phyloP scores from a whole-genome alignment of 2,888 invertebrate species.

The Dynastes hyllus region DNA sequence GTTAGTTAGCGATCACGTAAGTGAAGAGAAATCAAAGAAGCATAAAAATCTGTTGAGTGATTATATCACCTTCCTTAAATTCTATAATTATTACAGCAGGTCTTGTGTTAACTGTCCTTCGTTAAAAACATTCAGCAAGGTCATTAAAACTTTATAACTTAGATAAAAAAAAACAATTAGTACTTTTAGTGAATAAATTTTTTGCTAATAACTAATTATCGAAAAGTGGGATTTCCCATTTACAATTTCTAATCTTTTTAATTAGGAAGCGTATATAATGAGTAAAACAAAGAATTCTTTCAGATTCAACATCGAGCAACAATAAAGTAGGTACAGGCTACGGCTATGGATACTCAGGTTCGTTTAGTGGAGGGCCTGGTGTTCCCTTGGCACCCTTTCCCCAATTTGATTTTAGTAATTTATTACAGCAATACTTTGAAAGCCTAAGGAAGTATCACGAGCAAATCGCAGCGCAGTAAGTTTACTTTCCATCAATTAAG shows the following conservation, averaged over 20 bases:
- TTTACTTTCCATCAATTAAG: conserved; percentile 27
- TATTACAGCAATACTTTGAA: conserved; percentile 60
- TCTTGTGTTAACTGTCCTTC: neutral
- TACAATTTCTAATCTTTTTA: neutral
- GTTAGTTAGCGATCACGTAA: conserved; percentile 3
- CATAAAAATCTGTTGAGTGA: conserved; percentile 14
- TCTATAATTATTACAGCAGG: too few relatives aligned
- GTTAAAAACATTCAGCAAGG: conserved; percentile 17
- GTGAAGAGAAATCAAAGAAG: conserved; percentile 7
- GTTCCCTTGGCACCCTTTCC: conserved; percentile 54
- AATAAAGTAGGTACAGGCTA: conserved; percentile 53
- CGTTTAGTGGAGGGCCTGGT: conserved; percentile 46
- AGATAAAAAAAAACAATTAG: conserved; percentile 6
- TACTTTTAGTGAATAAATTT: conserved; percentile 12
- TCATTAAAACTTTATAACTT: conserved; percentile 10
- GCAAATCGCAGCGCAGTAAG: conserved; percentile 64
- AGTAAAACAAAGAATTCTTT: conserved; percentile 5
- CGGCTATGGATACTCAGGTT: conserved; percentile 54
- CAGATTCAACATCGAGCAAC: conserved; percentile 51
- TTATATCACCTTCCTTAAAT: conserved; percentile 23
- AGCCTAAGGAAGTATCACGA: conserved; percentile 63
- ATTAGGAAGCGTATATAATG: too few relatives aligned
- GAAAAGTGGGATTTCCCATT: conserved; percentile 11
- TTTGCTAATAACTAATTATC: too few relatives aligned
- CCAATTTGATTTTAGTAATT: conserved; percentile 57